Evolutionary conservation across 2,888 invertebrate species (phyloP).

Genomic region (Saturnia pavonia): DNA sequence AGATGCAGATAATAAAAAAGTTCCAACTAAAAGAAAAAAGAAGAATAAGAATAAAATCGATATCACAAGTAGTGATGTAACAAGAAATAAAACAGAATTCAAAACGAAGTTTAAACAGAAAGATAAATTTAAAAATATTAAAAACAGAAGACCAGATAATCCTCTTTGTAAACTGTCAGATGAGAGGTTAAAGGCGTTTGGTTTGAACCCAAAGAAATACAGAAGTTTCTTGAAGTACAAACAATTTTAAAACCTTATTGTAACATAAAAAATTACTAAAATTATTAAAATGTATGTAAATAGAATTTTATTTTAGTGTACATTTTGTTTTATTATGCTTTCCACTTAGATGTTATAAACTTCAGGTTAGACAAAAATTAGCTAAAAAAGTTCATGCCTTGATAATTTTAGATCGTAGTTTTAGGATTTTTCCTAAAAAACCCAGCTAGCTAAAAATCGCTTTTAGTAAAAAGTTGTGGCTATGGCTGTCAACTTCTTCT

Average conservation of each 20-base stretch:
- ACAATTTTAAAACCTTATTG: slow-evolving; percentile 59
- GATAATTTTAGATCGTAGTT: too few relatives aligned
- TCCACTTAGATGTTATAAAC: too few relatives aligned
- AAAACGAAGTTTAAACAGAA: slow-evolving; percentile 49
- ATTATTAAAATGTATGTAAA: neutral
- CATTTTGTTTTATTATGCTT: neutral
- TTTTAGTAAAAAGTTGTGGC: too few relatives aligned
- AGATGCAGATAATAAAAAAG: slow-evolving; percentile 21
- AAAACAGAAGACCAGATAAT: slow-evolving; percentile 44
- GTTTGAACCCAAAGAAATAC: slow-evolving; percentile 94
- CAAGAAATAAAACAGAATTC: slow-evolving; percentile 36
- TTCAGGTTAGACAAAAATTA: neutral
- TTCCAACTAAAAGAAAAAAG: slow-evolving; percentile 38
- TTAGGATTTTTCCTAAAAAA: too few relatives aligned
- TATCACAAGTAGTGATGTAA: slow-evolving; percentile 40
- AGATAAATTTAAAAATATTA: slow-evolving; percentile 47
- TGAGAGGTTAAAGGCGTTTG: slow-evolving; percentile 93
- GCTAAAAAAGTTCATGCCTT: too few relatives aligned
- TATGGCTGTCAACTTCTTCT: too few relatives aligned
- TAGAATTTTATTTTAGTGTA: neutral
- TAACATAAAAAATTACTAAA: neutral
- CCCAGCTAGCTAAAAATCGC: too few relatives aligned
- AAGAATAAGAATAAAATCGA: slow-evolving; percentile 34
- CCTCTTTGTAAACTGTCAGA: slow-evolving; percentile 83
- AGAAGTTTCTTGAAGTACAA: slow-evolving; percentile 88